Conservation (phyloP, 1,140 invertebrate species). For the Arctopsyche grandis region DNA sequence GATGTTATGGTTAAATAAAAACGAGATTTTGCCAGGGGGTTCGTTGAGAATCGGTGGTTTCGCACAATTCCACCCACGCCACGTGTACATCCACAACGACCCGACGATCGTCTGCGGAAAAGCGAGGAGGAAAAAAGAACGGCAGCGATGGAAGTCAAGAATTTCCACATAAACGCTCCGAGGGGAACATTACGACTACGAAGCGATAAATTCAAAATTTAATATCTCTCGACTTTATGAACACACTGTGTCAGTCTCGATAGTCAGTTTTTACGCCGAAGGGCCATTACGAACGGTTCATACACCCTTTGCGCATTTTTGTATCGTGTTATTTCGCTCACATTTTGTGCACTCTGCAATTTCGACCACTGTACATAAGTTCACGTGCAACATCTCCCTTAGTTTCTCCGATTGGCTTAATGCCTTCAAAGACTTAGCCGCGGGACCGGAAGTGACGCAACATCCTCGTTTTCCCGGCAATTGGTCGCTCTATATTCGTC, state of each 20-base stretch:
- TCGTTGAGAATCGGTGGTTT: neutral
- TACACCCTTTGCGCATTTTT: neutral
- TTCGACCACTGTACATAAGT: no score
- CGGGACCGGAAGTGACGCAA: neutral
- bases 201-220: conserved; percentile 29
- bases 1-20: no score
- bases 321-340: no score
- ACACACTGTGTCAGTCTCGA: conserved; percentile 24
- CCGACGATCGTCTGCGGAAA: neutral
- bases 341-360: no score
- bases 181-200: conserved; percentile 25
- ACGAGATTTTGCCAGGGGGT: neutral
- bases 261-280: conserved; percentile 9
- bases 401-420: no score
- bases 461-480: neutral
- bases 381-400: no score
- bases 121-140: neutral
- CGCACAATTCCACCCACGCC: conserved; percentile 16
- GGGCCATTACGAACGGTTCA: conserved; percentile 12
- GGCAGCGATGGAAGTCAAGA: conserved; percentile 26
- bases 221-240: conserved; percentile 28
- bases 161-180: conserved; percentile 27
- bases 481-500: neutral
- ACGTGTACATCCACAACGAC: conserved; percentile 24
- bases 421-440: neutral